A percentile compares a stretch with the other conserved stretches of the same genome.
Conservation (phyloP, 2,113 vertebrate genomes). For the Mesoclemmys tuberculata region DNA sequence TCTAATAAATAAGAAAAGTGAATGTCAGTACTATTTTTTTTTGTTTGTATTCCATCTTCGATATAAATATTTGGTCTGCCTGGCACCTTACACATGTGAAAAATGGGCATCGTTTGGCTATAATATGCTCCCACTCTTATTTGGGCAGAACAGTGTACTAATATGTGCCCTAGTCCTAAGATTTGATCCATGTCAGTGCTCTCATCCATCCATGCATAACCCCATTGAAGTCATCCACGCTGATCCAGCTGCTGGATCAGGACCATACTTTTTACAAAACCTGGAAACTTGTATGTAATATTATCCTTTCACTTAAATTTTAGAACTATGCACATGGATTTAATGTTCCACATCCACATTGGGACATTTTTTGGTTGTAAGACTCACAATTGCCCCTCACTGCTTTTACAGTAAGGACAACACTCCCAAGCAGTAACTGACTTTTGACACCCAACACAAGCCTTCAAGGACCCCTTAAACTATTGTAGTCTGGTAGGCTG, state of each 20-base stretch:
- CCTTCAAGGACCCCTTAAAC: background rate
- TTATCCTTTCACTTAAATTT: background rate
- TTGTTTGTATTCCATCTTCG: too few species aligned
- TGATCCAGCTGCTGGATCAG: background rate
- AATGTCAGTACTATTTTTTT: background rate
- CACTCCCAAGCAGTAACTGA: background rate
- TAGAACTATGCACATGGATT: background rate
- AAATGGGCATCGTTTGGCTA: background rate
- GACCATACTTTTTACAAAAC: background rate
- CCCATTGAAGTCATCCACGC: background rate
- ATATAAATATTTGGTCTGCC: too few species aligned
- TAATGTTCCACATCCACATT: fast-evolving
- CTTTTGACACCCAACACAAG: background rate
- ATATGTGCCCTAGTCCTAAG: fast-evolving
- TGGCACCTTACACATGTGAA: fast-evolving
- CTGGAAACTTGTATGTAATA: background rate
- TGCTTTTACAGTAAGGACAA: background rate
- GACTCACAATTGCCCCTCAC: background rate
- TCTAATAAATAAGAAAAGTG: background rate
- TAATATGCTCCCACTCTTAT: background rate
- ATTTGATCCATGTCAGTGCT: fast-evolving
- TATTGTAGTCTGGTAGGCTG: background rate
- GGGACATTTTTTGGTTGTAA: background rate
- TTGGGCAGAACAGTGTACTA: background rate
- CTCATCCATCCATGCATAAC: background rate